A percentile compares a stretch with the other conserved stretches of the same genome.
Evolutionary conservation across 2,888 invertebrate species (phyloP).

Genomic region (Dicranocentrus wangi): DNA sequence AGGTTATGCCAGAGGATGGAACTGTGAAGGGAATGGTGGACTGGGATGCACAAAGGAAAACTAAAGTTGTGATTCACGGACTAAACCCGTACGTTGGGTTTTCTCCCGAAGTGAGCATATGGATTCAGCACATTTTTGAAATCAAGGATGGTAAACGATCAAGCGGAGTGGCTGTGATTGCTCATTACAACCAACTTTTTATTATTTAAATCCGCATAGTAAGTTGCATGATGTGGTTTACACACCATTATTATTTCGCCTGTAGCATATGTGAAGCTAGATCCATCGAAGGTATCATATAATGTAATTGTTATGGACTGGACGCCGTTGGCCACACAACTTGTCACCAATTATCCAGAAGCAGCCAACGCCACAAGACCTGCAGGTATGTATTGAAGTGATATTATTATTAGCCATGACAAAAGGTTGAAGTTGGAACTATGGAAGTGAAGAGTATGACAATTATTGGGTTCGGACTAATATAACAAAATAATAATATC

Average conservation of each 20-base stretch:
- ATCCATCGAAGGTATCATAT: background rate
- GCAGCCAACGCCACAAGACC: conserved; percentile 35
- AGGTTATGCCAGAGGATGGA: conserved; percentile 43
- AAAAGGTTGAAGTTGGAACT: no score
- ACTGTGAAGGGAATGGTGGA: conserved; percentile 3
- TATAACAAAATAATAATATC: background rate
- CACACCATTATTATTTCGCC: background rate
- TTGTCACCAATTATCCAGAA: conserved; percentile 28
- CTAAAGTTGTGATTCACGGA: conserved; percentile 49
- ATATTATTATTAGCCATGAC: no score
- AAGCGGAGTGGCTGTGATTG: background rate
- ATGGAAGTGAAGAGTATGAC: background rate
- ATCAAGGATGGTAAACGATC: conserved; percentile 45
- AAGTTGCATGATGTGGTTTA: no score
- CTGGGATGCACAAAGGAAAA: conserved; percentile 38
- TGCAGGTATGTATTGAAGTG: conserved; percentile 27
- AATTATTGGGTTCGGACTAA: background rate
- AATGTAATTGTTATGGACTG: conserved; percentile 52
- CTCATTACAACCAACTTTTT: background rate
- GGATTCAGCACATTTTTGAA: conserved; percentile 53
- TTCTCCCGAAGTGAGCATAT: conserved; percentile 34
- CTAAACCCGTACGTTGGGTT: conserved; percentile 40
- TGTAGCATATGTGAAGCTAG: conserved; percentile 30
- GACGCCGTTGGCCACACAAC: conserved; percentile 46
- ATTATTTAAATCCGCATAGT: no score